Percentiles rank a stretch among this genome's conserved stretches.
Evolutionary conservation across 1,140 invertebrate genomes (phyloP).

Genomic region (Pararge aegeria): DNA sequence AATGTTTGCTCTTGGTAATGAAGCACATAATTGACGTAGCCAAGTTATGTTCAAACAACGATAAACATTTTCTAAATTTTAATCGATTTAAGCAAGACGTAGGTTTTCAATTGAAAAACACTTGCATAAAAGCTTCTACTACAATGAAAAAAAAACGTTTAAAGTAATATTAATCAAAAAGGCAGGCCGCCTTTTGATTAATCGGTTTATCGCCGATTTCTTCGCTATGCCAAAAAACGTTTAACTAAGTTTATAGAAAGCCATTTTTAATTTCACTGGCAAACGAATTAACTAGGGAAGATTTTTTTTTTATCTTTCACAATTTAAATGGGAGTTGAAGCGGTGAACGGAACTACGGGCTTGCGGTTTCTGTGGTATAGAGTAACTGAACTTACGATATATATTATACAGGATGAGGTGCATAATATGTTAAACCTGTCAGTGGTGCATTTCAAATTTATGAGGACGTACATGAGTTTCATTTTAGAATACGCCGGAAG

Average conservation of each 20-base stretch:
- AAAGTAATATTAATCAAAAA: too few species aligned
- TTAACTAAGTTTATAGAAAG: too few species aligned
- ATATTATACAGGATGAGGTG: conserved; percentile 8
- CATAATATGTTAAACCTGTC: background rate
- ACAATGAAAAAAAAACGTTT: too few species aligned
- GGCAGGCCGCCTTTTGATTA: too few species aligned
- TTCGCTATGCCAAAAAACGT: too few species aligned
- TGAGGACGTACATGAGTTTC: background rate
- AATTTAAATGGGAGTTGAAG: too few species aligned
- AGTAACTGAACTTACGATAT: background rate
- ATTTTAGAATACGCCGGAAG: conserved; percentile 3
- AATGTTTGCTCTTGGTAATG: background rate
- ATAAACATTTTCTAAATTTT: background rate
- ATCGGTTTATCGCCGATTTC: too few species aligned
- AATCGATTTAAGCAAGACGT: too few species aligned
- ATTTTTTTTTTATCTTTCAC: background rate
- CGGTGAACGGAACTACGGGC: background rate
- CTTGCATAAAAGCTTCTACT: too few species aligned
- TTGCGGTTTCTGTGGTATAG: background rate
- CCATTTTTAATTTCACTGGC: too few species aligned
- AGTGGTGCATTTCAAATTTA: background rate
- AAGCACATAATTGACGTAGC: background rate
- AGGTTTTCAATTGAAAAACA: too few species aligned
- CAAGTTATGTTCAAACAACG: background rate
- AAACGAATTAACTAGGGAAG: background rate